A percentile compares a stretch with the other conserved stretches of the same genome.
Evolutionary conservation across 2,888 invertebrate species (phyloP).

Genomic region (Rosalia funebris): DNA sequence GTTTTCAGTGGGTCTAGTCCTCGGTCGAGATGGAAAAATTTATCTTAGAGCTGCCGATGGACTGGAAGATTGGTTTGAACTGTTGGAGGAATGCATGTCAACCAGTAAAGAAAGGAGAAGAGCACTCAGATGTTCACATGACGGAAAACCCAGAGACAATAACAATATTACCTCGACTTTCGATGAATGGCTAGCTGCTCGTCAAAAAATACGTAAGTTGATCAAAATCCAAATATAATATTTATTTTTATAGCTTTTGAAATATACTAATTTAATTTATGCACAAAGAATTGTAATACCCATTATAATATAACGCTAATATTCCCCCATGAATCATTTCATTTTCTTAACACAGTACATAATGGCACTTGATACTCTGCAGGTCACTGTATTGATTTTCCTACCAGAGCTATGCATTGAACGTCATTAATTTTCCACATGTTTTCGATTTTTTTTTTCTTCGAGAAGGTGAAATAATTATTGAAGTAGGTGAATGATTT

Average conservation of each 20-base stretch:
- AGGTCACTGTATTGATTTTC: too few relatives aligned
- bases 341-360: too few relatives aligned
- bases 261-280: too few relatives aligned
- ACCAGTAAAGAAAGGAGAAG: conserved; percentile 72
- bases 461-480: too few relatives aligned
- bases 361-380: too few relatives aligned
- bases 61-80: conserved; percentile 74
- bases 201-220: conserved; percentile 65
- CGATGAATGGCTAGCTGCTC: conserved; percentile 68
- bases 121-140: conserved; percentile 67
- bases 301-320: too few relatives aligned
- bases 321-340: too few relatives aligned
- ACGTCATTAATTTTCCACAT: too few relatives aligned
- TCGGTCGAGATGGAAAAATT: conserved; percentile 66
- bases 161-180: conserved; percentile 64
- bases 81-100: conserved; percentile 72
- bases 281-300: too few relatives aligned
- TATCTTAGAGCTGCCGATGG: conserved; percentile 67
- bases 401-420: too few relatives aligned
- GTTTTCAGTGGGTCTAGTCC: conserved; percentile 66
- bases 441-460: too few relatives aligned
- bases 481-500: too few relatives aligned
- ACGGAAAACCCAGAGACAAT: conserved; percentile 60
- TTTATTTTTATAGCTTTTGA: neutral
- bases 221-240: neutral